Base-by-base conservation (phyloP, 2,888 invertebrate species). In the Stenodema calcarata region DNA sequence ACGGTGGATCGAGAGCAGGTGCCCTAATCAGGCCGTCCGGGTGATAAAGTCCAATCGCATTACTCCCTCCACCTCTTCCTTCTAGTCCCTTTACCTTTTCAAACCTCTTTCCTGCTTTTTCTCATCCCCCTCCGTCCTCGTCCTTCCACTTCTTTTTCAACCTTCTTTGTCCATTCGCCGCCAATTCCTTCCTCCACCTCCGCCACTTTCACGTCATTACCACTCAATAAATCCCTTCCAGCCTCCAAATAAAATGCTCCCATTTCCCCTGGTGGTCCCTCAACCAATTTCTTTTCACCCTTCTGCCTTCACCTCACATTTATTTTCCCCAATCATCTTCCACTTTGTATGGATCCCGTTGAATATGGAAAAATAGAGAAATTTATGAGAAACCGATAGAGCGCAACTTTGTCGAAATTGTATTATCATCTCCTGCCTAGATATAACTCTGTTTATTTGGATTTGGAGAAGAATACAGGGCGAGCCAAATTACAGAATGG, bases 41-140 rank as follows among this genome's bases (percentile, higher is more conserved):
- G 82, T 82, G 82, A 82, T 82, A 82, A 82, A 82, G 82, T 82
- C 82, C 82, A 82, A 82, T 82, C 82, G 82, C 82, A 82, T 82
- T 82, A 82, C 35, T 41, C 69, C 69, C 82, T 62, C 54, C 47
- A 12, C 28, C 16, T 27, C 54, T n/a, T 27, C 23, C 42, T n/a
- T 47, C 47, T 23, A 18, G 35, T 44, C 47, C 16, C 79, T 78
- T 42, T 16, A 41, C 47, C 79, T 80, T 35, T 50, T 44, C 80
- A 42, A 54, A 30, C 50, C 80, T 28, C 80, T 80, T 42, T 80
- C 80, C 23, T 30, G n/a, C n/a, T 80, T 16, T 30, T 54, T 47
- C 47, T 27, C 30, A 27, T 18, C 47, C 18, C n/a, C 54, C 42
- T 18, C 47, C n/a, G 44, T 47, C 79, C 44, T 11, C 47, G 16